phyloP scores from a whole-genome alignment of 2,113 vertebrate species.

The Poeciliopsis turrubarensis region DNA sequence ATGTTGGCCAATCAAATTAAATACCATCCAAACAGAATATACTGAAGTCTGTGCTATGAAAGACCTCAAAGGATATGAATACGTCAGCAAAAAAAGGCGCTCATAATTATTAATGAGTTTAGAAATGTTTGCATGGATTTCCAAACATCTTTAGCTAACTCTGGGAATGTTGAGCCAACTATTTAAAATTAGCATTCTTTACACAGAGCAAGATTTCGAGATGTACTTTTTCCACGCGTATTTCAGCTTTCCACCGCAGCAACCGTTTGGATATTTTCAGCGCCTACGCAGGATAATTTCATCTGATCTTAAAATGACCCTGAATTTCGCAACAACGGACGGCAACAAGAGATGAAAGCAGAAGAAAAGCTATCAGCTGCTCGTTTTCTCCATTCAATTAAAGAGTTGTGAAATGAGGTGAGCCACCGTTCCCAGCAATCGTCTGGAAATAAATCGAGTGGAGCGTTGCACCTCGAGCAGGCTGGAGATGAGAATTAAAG shows the following conservation, averaged over 20 bases:
- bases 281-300: slow-evolving; percentile 25
- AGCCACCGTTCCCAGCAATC: slow-evolving; percentile 41
- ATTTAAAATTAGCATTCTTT: no score
- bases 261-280: not conserved
- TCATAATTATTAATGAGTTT: no score
- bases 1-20: not conserved
- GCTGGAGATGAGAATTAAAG: slow-evolving; percentile 40
- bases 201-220: not conserved
- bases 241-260: not conserved
- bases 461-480: slow-evolving; percentile 39
- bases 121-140: no score
- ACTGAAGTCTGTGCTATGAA: no score
- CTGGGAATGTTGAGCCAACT: no score
- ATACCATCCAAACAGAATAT: not conserved
- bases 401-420: slow-evolving; percentile 66
- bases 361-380: slow-evolving; percentile 11
- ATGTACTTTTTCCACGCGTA: not conserved
- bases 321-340: slow-evolving; percentile 25
- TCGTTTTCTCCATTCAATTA: slow-evolving; percentile 62
- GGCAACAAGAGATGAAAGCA: slow-evolving; percentile 37
- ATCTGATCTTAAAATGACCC: slow-evolving; percentile 39
- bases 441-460: slow-evolving; percentile 54
- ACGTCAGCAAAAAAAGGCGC: no score
- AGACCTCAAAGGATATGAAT: no score
- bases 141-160: no score